phyloP scores from a whole-genome alignment of 2,113 vertebrate genomes.

The Lonchura striata region DNA sequence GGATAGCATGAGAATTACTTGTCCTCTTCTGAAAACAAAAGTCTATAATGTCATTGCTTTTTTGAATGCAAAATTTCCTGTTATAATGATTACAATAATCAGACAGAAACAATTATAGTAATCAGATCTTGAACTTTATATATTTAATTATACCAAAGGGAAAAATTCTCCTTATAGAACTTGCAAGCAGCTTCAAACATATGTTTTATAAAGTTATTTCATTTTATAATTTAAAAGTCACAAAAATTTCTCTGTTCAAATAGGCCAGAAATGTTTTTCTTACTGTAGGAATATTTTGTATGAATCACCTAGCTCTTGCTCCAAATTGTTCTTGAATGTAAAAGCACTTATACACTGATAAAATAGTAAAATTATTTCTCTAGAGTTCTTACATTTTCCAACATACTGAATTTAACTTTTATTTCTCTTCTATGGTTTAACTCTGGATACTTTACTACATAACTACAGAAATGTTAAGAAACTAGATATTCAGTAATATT shows the following conservation, averaged over 20 bases:
- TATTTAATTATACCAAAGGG: background rate
- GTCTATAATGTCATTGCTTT: background rate
- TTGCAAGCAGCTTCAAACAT: background rate
- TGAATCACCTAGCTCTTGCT: background rate
- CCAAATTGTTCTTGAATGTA: background rate
- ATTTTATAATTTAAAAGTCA: background rate
- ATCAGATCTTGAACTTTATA: background rate
- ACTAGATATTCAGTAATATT: background rate
- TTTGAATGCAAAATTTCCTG: background rate
- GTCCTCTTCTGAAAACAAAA: background rate
- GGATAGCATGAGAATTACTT: background rate
- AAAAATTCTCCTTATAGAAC: background rate
- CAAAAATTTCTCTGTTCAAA: background rate
- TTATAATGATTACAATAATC: background rate
- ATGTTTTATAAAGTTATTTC: background rate
- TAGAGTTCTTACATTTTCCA: background rate
- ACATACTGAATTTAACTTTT: background rate
- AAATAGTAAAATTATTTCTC: background rate
- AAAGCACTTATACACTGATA: background rate
- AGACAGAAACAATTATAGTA: background rate
- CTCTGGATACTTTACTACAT: background rate
- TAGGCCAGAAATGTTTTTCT: background rate
- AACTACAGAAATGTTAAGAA: background rate
- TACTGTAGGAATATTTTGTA: background rate
- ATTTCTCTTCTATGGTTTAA: background rate